These are phyloP conservation scores for Beaufortia kweichowensis DNA, from an alignment of 2,113 vertebrate genomes.

Conservation along the genomic window DNA sequence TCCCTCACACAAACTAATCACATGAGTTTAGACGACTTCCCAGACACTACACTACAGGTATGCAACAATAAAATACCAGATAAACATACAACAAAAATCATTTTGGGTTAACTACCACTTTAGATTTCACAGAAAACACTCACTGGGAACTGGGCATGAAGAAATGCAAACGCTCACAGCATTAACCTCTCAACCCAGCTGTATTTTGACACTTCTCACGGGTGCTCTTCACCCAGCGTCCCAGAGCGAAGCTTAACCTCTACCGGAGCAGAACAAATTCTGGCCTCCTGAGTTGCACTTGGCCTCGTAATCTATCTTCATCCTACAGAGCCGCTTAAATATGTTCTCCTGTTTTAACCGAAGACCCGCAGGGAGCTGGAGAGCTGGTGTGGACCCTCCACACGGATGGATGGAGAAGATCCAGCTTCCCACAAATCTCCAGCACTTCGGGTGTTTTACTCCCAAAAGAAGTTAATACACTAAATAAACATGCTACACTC, in stretches of 20 bases:
- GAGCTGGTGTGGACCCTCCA: constrained; percentile 33
- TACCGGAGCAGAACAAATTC: constrained; percentile 55
- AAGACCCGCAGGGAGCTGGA: constrained; percentile 41
- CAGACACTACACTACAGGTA: too few species aligned
- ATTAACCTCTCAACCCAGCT: constrained; percentile 45
- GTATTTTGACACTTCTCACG: constrained; percentile 47
- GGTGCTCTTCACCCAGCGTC: constrained; percentile 19
- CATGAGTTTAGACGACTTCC: too few species aligned
- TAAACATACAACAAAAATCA: too few species aligned
- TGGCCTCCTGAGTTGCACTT: constrained; percentile 50
- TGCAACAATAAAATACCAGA: too few species aligned
- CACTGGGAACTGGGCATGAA: background rate
- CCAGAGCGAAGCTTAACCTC: constrained; percentile 52
- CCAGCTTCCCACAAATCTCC: constrained; percentile 32
- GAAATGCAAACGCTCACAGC: constrained; percentile 26
- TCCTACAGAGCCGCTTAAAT: constrained; percentile 51
- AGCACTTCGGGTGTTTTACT: background rate
- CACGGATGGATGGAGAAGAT: constrained; percentile 23
- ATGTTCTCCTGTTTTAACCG: constrained; percentile 41
- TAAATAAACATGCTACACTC: too few species aligned
- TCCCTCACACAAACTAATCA: too few species aligned
- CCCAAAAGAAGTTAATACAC: too few species aligned
- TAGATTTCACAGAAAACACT: too few species aligned
- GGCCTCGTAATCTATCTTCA: constrained; percentile 53
- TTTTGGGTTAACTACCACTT: too few species aligned